Evolutionary conservation across 2,888 invertebrate genomes (phyloP), one percentile per base, ranked within the genome.

Genomic region (Drosophila merina): DNA sequence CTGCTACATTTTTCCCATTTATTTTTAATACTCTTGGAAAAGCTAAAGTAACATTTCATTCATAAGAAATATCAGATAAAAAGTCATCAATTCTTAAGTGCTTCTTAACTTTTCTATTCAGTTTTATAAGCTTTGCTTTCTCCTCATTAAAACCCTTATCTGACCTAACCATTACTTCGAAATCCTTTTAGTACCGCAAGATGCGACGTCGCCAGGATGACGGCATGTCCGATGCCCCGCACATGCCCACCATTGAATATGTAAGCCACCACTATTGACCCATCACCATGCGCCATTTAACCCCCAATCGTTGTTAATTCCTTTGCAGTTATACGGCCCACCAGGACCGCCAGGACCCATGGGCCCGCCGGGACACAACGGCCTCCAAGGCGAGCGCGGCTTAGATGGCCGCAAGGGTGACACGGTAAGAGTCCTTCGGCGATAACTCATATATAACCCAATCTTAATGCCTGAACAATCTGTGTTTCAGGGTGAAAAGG

Each of bases 371-470:
- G 97, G 92, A 40, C 92, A 91, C 68, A 86, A 89, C 6, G 92
- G 92, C 12, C 69, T 73, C 33, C 88, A 90, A 26, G 92, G 92
- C 20, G 91, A 96, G 78, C 93, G 95, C 89, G 96, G 96, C 79
- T 93, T 94, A 89, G 95, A 95, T 89, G 96, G 96, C 74, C 93
- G 94, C 67, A 96, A 96, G 92, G 96, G 96, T 87, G 96, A 96
- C 93, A 92, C 94, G 88, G 96, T 96, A 93, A 94, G 94, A 93
- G 57, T 74, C 28, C 7, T 8, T 14, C 31, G 5, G n/a, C 5
- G n/a, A 36, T 36, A 36, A 36, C 36, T 36, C 36, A 36, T 5
- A 48, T 3, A 9, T 12, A 48, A 12, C 31, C 4, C 31, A 30
- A 48, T 20, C 56, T 36, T 9, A 28, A 49, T 44, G 10, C 25